Percentiles rank a stretch among this genome's conserved stretches.
Conservation (phyloP, 2,888 invertebrate genomes). For the Coremacera marginata region DNA sequence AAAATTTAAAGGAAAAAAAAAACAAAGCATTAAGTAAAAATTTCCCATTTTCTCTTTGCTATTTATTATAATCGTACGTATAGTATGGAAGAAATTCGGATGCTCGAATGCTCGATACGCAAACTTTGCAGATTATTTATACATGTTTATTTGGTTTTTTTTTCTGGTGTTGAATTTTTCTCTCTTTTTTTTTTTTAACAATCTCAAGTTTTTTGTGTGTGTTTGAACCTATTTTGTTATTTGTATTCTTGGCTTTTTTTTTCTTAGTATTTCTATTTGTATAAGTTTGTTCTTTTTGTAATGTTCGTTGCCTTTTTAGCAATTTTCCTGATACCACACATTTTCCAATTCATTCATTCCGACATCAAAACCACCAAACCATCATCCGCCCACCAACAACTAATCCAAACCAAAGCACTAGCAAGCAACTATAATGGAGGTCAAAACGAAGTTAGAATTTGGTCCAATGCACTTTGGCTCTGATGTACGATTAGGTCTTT, state of each 20-base stretch:
- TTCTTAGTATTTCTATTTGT: background rate
- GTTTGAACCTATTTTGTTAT: background rate
- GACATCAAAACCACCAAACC: no score
- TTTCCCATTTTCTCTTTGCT: no score
- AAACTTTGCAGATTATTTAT: background rate
- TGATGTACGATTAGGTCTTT: background rate
- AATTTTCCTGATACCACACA: slow-evolving; percentile 13
- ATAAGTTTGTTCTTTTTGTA: background rate
- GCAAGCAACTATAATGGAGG: slow-evolving; percentile 2
- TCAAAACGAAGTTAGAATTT: slow-evolving; percentile 20
- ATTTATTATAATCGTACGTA: no score
- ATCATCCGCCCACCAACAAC: no score
- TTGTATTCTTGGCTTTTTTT: no score
- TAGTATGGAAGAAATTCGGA: no score
- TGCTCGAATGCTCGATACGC: no score
- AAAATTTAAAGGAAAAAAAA: no score
- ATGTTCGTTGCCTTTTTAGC: background rate
- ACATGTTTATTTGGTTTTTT: no score
- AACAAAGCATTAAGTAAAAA: no score
- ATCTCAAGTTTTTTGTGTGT: background rate
- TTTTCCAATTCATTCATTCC: slow-evolving; percentile 12
- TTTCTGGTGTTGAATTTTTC: no score
- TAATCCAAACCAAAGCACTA: background rate
- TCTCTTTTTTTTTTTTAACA: background rate
- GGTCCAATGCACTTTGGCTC: slow-evolving; percentile 16